Evolutionary conservation across 1,140 invertebrate genomes (phyloP).

Genomic region (Steinernema khuongi): DNA sequence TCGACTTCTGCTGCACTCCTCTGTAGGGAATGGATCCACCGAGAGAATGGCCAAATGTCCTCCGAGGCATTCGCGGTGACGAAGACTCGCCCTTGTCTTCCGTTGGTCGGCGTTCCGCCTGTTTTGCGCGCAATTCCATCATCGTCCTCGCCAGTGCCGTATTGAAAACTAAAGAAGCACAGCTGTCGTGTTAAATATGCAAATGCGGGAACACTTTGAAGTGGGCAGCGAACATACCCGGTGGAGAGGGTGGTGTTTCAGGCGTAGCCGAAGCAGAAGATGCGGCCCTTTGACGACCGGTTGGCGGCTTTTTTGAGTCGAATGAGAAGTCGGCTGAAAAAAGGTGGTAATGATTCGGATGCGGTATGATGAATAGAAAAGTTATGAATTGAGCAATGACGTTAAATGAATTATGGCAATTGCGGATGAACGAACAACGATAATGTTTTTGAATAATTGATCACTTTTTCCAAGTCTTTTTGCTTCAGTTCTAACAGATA

Average conservation of each 20-base stretch:
- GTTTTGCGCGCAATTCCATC: not conserved
- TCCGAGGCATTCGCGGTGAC: not conserved
- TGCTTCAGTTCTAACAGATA: too few relatives aligned
- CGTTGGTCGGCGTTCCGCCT: not conserved
- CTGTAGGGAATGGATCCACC: not conserved
- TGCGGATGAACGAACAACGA: too few relatives aligned
- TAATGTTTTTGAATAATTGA: too few relatives aligned
- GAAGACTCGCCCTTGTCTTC: constrained; percentile 1
- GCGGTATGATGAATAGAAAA: too few relatives aligned
- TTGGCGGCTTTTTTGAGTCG: not conserved
- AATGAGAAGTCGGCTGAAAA: not conserved
- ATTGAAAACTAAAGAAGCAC: constrained; percentile 7
- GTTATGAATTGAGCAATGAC: too few relatives aligned
- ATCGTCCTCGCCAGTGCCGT: constrained; percentile 8
- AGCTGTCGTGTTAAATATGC: not conserved
- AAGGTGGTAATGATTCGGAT: not conserved
- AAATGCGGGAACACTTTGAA: not conserved
- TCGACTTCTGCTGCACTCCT: not conserved
- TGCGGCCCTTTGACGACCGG: not conserved
- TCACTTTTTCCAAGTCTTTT: too few relatives aligned
- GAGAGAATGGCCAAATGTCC: not conserved
- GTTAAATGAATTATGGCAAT: too few relatives aligned
- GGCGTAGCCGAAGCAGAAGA: not conserved
- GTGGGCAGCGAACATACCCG: not conserved
- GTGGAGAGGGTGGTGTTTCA: not conserved